phyloP scores from a whole-genome alignment of 2,113 vertebrate species.

The Labrus mixtus region DNA sequence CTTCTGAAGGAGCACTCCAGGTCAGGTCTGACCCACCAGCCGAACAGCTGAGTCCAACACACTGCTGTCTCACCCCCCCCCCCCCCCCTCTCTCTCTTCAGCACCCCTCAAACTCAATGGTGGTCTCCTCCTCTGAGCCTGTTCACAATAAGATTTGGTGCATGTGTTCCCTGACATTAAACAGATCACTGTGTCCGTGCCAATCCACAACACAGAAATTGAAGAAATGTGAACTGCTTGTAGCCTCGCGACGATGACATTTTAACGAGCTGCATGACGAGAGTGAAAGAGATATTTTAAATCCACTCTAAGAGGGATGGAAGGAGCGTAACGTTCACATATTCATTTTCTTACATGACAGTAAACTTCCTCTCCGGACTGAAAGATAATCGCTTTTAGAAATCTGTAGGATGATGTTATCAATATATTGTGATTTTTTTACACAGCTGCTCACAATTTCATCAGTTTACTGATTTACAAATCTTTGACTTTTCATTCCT shows the following conservation, averaged over 20 bases:
- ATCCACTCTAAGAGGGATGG: not conserved
- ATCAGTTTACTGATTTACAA: no score
- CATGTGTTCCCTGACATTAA: constrained; percentile 58
- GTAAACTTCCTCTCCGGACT: constrained; percentile 1
- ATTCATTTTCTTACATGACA: constrained; percentile 3
- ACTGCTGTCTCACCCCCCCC: not conserved
- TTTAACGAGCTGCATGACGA: constrained; percentile 12
- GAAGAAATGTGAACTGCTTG: constrained; percentile 53
- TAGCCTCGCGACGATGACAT: constrained; percentile 20
- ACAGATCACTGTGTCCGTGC: constrained; percentile 54
- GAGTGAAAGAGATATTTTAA: constrained; percentile 4
- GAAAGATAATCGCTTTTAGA: not conserved
- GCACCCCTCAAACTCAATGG: constrained; percentile 19
- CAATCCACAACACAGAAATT: constrained; percentile 35
- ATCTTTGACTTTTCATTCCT: no score
- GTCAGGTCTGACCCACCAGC: constrained; percentile 14
- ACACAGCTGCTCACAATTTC: not conserved
- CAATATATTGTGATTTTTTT: not conserved
- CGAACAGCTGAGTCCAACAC: constrained; percentile 40
- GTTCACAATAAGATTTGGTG: constrained; percentile 34
- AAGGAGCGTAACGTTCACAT: not conserved
- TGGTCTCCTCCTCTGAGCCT: constrained; percentile 16
- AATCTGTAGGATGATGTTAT: constrained; percentile 2
- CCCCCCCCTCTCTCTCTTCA: constrained; percentile 20
- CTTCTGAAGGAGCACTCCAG: constrained; percentile 20